Conservation (phyloP, 2,113 vertebrate species). For the Cyphomyrus plagiostoma region DNA sequence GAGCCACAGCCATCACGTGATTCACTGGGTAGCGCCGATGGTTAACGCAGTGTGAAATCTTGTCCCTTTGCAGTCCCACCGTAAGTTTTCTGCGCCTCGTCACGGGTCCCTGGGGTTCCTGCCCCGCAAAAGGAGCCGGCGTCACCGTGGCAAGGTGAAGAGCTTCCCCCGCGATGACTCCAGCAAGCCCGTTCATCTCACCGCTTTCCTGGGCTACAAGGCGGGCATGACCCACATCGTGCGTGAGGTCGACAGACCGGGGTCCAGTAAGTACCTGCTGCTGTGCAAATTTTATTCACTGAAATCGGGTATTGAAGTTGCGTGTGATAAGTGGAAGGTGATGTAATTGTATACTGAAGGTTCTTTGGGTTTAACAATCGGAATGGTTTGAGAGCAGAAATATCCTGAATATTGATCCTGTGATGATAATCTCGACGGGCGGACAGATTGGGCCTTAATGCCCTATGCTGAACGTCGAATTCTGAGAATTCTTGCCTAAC, state of each 20-base stretch:
- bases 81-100: conserved; percentile 93
- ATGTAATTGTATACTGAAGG: not conserved
- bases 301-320: not conserved
- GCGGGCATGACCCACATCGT: conserved; percentile 98
- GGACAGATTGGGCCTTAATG: conserved; percentile 56
- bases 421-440: conserved; percentile 72
- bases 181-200: conserved; percentile 89
- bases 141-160: conserved; percentile 94
- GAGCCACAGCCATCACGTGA: not conserved
- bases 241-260: conserved; percentile 89
- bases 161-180: conserved; percentile 94
- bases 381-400: not conserved
- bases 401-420: conserved; percentile 11
- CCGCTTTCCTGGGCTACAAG: conserved; percentile 94
- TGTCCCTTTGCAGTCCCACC: conserved; percentile 72
- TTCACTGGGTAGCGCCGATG: not conserved
- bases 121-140: conserved; percentile 86
- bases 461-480: conserved; percentile 69
- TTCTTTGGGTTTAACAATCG: not conserved
- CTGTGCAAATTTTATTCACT: no score
- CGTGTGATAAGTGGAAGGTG: not conserved
- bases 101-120: conserved; percentile 94
- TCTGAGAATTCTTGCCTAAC: conserved; percentile 50
- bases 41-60: not conserved
- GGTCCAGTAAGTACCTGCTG: conserved; percentile 76